Evolutionary conservation across 64 coral and sea anemone species (phyloP), one percentile per base, ranked within the genome.

Genomic region (Platygyra sinensis): DNA sequence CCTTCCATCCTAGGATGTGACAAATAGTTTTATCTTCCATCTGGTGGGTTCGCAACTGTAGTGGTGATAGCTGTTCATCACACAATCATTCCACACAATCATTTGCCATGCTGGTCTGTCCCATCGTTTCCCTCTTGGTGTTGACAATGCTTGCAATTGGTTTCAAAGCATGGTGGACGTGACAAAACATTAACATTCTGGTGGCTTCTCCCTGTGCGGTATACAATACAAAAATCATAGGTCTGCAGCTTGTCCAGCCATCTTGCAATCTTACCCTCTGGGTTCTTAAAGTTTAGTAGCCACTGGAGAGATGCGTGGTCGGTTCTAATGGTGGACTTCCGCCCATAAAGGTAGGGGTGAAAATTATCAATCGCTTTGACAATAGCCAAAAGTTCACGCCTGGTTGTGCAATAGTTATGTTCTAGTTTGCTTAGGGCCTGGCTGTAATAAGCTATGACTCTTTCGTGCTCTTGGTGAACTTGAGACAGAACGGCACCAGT

Each of bases 401-500:
- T 60, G 5, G 87, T 89, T 10, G 64, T 62, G 19, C 61, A 89
- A 19, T 89, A 89, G 54, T 79, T 88, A 15, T 74, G 16, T 28
- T 88, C 73, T 24, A 30, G 30, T 59, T 88, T 88, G n/a, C 72
- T 62, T 51, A 89, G 46, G 3, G 76, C 52, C 24, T 16, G 50
- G 52, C 89, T 91, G 57, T 59, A 83, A 50, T 91, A 91, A 10
- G 79, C 89, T 29, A 90, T 69, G 24, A 83, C 89, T 61, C 30
- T 30, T 72, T 83, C 79, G 4, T 83, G 30, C 19, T 67, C 79
- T 32, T 91, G 13, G 63, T 75, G 79, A 13, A 83, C 89, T 83
- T 83, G 76, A 28, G 79, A 91, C 12, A 91, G 72, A 12, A 91
- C 51, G 9, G 79, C 78, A 15, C 79, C 79, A 3, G 84, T 52